These are phyloP conservation scores for Sinocyclocheilus maitianheensis DNA, from an alignment of 2,113 vertebrate genomes.

Conservation along the genomic window DNA sequence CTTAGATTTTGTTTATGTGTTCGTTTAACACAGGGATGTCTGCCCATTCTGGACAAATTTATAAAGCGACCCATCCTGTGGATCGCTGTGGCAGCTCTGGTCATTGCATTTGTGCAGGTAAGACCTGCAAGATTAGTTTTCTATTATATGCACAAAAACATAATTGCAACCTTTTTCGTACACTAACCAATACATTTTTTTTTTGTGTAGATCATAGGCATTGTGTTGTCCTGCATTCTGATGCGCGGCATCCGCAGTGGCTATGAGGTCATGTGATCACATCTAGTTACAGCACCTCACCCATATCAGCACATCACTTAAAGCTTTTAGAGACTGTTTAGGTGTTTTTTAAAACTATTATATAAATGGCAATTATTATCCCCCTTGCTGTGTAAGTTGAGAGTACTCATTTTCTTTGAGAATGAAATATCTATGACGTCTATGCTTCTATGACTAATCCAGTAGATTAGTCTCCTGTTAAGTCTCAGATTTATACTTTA, in stretches of 20 bases:
- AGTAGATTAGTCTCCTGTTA: not conserved
- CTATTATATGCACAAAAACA: not conserved
- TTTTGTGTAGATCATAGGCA: conserved; percentile 80
- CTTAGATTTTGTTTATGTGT: not conserved
- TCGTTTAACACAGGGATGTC: conserved; percentile 78
- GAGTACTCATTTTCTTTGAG: not conserved
- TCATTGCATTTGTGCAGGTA: conserved; percentile 89
- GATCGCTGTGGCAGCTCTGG: conserved; percentile 80
- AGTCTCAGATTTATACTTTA: not conserved
- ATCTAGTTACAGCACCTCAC: not conserved
- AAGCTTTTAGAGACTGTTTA: conserved; percentile 20
- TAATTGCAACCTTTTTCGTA: not conserved
- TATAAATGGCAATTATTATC: conserved; percentile 29
- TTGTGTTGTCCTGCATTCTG: conserved; percentile 85
- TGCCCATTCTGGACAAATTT: conserved; percentile 56
- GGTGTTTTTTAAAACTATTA: not conserved
- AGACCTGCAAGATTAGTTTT: not conserved
- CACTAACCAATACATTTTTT: not conserved
- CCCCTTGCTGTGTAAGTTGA: not conserved
- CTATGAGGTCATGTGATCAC: conserved; percentile 89
- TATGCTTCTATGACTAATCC: not conserved
- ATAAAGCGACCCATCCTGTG: conserved; percentile 75
- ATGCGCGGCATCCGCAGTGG: conserved; percentile 88
- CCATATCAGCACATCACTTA: not conserved
- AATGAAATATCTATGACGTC: not conserved